Evolutionary conservation across 2,797 vertebrate species (phyloP), one percentile per base, ranked within the genome.

Genomic region (Takifugu rubripes): DNA sequence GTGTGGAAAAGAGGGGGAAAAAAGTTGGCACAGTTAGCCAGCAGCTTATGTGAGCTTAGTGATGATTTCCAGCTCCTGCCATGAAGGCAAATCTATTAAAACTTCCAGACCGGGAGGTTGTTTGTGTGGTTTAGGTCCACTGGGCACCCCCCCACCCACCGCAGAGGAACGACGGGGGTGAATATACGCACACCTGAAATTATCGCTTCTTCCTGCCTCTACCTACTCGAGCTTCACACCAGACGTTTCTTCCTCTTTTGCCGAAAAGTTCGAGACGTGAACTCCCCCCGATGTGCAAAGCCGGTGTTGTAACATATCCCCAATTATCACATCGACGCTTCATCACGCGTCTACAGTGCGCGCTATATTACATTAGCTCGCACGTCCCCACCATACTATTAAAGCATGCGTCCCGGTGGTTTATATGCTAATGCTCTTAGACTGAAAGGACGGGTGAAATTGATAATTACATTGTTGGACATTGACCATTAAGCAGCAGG

Each of bases 11-110:
- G 31, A 54, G 47, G 15, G 6, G 43, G 62, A 57, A 56, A 62
- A 61, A 24, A 53, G 40, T 65, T 79, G 66, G 68, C 78, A 75
- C 63, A 53, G 66, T 77, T 76, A 74, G 72, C 66, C 69, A 70
- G 55, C 77, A 66, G 63, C 74, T 78, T 78, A 84, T 69, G 64
- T 84, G 62, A 61, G 72, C 68, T 71, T 75, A 71, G 76, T 81
- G 77, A 72, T 75, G 82, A 79, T 82, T 83, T 81, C 75, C 73
- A 73, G 68, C 65, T 64, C 77, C 76, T 78, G 61, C 74, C 71
- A 78, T 74, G 73, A 87, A 89, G 75, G 66, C 82, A 87, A 84
- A 88, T 88, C 87, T 87, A 84, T 88, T 81, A 84, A 75, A 81
- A 66, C 61, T 55, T 6, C 52, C 36, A 77, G 75, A 70, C 54